Evolutionary conservation across 2,888 invertebrate genomes (phyloP), one percentile per base, ranked within the genome.

Genomic region (Prosapia bicincta): DNA sequence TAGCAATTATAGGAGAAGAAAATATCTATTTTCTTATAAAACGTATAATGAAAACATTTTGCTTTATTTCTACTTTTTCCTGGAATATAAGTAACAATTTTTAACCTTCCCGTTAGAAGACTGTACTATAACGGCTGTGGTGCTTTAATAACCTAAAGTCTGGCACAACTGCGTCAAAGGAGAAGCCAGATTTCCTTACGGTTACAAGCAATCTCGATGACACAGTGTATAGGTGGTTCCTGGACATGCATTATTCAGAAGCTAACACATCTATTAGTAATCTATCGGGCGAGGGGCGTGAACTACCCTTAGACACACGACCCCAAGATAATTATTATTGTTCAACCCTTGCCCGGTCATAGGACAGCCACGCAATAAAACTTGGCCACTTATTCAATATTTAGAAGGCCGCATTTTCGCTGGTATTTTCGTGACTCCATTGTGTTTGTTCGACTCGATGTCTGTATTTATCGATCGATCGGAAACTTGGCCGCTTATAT

Each of bases 241-340:
- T 54, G 20, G 10, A 20, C 54, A 28, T 72, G 15, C 66, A 72
- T 72, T 66, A 72, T 72, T 72, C 72, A 72, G 32, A 9, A 38
- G 7, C 72, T n/a, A 67, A 67, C 72, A 38, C 72, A 67, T 72
- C 72, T 72, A 72, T 72, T 66, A 72, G 72, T 72, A 66, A 72
- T 25, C 32, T 71, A 71, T 71, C 71, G 67, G 24, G 26, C 26
- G 25, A 26, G 66, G 72, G 72, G 72, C 72, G 72, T 72, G 67
- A 72, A 66, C 54, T 54, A 54, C 54, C 54, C 54, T 54, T 54
- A 54, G 54, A 54, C 54, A 54, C 20, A 54, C 65, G 30, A 66
- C 72, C 65, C 69, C 24, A 32, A 38, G 72, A 72, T 76, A 76
- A 76, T 76, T 76, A 76, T 76, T 76, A 71, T 76, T 76, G 76